Conservation (phyloP, 2,888 invertebrate species). For the Auanema freiburgensis region DNA sequence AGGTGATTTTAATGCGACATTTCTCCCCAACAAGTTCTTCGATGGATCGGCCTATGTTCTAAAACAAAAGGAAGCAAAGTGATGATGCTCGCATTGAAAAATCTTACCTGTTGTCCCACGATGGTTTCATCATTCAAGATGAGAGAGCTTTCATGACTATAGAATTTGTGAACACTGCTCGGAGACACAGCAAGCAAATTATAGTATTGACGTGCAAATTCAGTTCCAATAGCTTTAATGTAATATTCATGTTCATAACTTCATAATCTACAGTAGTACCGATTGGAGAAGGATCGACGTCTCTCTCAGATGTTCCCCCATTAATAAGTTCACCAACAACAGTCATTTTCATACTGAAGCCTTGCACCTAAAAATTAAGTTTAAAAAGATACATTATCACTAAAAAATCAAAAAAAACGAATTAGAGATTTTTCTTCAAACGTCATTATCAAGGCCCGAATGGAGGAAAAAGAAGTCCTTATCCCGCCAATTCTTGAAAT, state of each 20-base stretch:
- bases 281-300: slow-evolving; percentile 1
- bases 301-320: slow-evolving; percentile 7
- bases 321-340: slow-evolving; percentile 18
- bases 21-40: slow-evolving; percentile 20
- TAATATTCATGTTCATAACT: background rate
- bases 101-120: slow-evolving; percentile 35
- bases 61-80: slow-evolving; percentile 9
- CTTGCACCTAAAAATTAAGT: background rate
- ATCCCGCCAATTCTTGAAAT: too few relatives aligned
- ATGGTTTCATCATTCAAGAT: slow-evolving; percentile 31
- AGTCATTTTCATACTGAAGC: slow-evolving; percentile 18
- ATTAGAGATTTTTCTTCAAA: too few relatives aligned
- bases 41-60: slow-evolving; percentile 31
- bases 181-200: slow-evolving; percentile 25
- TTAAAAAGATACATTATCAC: too few relatives aligned
- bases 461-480: too few relatives aligned
- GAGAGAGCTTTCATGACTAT: slow-evolving; percentile 41
- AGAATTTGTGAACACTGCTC: slow-evolving; percentile 29
- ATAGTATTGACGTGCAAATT: slow-evolving; percentile 36
- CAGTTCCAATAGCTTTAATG: slow-evolving; percentile 30
- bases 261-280: background rate
- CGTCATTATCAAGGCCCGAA: too few relatives aligned
- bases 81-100: background rate
- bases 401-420: too few relatives aligned
- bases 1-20: slow-evolving; percentile 27